phyloP scores from a whole-genome alignment of 2,113 vertebrate species.

The Acrocephalus kingi region DNA sequence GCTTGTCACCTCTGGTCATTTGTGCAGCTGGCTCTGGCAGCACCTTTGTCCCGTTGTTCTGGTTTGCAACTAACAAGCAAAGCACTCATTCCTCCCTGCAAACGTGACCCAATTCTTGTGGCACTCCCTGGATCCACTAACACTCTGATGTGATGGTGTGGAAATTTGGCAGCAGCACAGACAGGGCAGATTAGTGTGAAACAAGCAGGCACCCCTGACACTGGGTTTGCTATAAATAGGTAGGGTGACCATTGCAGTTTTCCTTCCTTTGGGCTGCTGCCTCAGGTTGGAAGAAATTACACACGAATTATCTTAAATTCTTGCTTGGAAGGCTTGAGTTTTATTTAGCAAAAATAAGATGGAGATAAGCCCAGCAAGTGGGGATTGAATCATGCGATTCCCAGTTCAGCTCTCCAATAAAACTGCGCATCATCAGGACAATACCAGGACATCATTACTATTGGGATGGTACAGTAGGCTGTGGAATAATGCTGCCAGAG shows the following conservation, averaged over 20 bases:
- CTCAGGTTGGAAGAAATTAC: background rate
- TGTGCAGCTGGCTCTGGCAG: background rate
- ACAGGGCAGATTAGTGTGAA: background rate
- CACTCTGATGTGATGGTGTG: background rate
- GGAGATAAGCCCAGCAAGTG: background rate
- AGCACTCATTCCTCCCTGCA: background rate
- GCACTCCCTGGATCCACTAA: background rate
- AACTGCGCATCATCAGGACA: background rate
- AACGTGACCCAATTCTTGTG: conserved; percentile 26
- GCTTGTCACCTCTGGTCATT: background rate
- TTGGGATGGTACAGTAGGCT: background rate
- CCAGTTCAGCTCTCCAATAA: background rate
- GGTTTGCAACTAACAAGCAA: background rate
- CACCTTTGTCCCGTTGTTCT: background rate
- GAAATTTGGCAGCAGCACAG: conserved; percentile 13
- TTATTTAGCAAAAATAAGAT: background rate
- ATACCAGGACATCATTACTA: background rate
- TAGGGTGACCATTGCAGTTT: background rate
- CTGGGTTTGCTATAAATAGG: background rate
- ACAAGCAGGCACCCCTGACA: background rate
- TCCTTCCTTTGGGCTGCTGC: background rate
- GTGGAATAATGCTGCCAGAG: background rate
- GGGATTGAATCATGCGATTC: background rate
- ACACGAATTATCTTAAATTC: background rate
- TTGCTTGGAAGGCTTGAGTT: background rate